Evolutionary conservation across 1,140 invertebrate species (phyloP), one percentile per base, ranked within the genome.

Genomic region (Lethrus apterus): DNA sequence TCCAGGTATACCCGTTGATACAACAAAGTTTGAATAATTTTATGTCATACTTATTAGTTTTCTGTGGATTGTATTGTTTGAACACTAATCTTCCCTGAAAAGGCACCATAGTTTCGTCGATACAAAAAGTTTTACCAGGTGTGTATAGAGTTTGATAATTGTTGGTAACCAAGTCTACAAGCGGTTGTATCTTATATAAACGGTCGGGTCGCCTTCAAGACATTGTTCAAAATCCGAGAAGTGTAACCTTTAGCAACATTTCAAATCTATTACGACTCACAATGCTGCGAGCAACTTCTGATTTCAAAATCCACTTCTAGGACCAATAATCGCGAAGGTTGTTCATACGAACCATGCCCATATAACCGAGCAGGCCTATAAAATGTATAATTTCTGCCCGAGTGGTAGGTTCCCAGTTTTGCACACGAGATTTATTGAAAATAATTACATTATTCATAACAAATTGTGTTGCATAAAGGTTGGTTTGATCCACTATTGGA

Each of bases 41-140:
- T n/a, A 67, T 50, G 11, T 64, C 62, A 52, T 66, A 69, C 33
- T 59, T 55, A 32, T 63, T 52, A 26, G 55, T 50, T 50, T 69
- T 69, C 21, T 52, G 57, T 18, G 65, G 60, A 17, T 66, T 64
- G 44, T 70, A 71, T 42, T 67, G 64, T 36, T 57, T 58, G 34
- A 69, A 62, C 14, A 26, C 21, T n/a, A 69, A 44, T 3, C 65
- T 38, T 9, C 68, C 64, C 48, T 62, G 56, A 33, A 62, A 70
- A n/a, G 49, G 45, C 14, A 67, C 40, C 20, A 68, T 51, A 11
- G 47, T 50, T 46, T 69, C 63, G 46, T 71, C 64, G 14, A 70
- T 58, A 23, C 51, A 62, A 10, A 66, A 33, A 35, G 51, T 45
- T 55, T 58, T 38, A 5, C 50, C 52, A 7, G 56, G 57, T 10